Percentiles rank a stretch among this genome's conserved stretches.
These are phyloP conservation scores for Steatornis caripensis DNA, from an alignment of 2,113 vertebrate species.

Conservation along the genomic window DNA sequence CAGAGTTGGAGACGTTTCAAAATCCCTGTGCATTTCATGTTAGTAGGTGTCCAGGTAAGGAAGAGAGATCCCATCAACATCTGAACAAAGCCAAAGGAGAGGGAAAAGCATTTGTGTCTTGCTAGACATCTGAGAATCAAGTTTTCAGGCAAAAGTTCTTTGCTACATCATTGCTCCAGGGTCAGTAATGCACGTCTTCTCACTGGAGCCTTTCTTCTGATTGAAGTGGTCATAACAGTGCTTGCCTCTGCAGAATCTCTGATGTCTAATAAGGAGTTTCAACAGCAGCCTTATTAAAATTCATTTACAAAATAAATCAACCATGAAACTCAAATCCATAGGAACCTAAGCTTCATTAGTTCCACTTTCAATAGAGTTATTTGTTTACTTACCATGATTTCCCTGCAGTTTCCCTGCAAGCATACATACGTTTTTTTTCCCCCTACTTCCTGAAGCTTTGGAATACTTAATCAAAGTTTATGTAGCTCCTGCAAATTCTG, in stretches of 20 bases:
- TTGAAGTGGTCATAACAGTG: not conserved
- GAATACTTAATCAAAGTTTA: not conserved
- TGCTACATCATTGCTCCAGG: not conserved
- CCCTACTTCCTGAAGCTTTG: not conserved
- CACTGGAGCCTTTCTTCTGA: not conserved
- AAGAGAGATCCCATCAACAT: not conserved
- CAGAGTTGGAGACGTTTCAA: not conserved
- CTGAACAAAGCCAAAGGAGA: not conserved
- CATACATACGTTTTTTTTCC: accelerated
- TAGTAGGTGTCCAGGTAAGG: not conserved
- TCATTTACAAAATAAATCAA: conserved; percentile 42
- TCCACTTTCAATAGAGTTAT: not conserved
- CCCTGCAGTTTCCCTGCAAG: not conserved
- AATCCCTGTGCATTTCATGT: not conserved
- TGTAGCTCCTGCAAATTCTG: not conserved
- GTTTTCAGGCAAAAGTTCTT: not conserved
- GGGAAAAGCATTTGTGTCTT: not conserved
- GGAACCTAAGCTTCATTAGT: conserved; percentile 32
- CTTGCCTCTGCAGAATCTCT: not conserved
- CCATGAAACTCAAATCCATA: conserved; percentile 34
- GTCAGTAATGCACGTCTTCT: not conserved
- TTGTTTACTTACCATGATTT: not conserved
- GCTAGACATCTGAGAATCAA: not conserved
- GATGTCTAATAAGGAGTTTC: not conserved
- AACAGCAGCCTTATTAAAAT: conserved; percentile 22